Evolutionary conservation across 2,888 invertebrate species (phyloP).

Genomic region (Ornithoptera alexandrae): DNA sequence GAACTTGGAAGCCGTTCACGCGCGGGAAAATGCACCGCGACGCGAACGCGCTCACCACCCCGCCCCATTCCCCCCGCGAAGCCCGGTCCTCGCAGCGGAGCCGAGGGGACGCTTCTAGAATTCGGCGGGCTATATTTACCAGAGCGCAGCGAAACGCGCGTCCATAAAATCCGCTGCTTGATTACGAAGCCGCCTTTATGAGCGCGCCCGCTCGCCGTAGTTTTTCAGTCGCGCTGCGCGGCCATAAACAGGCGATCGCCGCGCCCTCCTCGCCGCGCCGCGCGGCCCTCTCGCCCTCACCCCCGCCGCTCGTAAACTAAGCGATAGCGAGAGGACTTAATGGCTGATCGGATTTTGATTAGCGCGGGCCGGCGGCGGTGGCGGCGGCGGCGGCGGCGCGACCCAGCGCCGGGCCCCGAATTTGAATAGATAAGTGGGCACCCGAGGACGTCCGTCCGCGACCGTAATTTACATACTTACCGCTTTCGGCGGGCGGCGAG

Average conservation of each 20-base stretch:
- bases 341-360: conserved; percentile 81
- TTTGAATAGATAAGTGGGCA: conserved; percentile 81
- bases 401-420: conserved; percentile 69
- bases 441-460: conserved; percentile 74
- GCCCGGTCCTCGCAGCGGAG: conserved; percentile 24
- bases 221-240: conserved; percentile 70
- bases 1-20: conserved; percentile 34
- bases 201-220: conserved; percentile 58
- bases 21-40: conserved; percentile 36
- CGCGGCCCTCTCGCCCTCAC: conserved; percentile 36
- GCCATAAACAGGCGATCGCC: conserved; percentile 77
- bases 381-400: conserved; percentile 47
- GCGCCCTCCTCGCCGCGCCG: conserved; percentile 35
- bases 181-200: conserved; percentile 72
- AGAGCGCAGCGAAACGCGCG: conserved; percentile 38
- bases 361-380: conserved; percentile 67
- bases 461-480: conserved; percentile 81
- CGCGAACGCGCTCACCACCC: background rate
- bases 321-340: conserved; percentile 79
- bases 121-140: conserved; percentile 71
- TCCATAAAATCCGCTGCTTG: conserved; percentile 67
- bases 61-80: conserved; percentile 17
- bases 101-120: conserved; percentile 46
- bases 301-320: conserved; percentile 74
- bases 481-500: conserved; percentile 74